These are phyloP conservation scores for Syngnathus typhle DNA, from an alignment of 2,113 vertebrate genomes.

Conservation along the genomic window DNA sequence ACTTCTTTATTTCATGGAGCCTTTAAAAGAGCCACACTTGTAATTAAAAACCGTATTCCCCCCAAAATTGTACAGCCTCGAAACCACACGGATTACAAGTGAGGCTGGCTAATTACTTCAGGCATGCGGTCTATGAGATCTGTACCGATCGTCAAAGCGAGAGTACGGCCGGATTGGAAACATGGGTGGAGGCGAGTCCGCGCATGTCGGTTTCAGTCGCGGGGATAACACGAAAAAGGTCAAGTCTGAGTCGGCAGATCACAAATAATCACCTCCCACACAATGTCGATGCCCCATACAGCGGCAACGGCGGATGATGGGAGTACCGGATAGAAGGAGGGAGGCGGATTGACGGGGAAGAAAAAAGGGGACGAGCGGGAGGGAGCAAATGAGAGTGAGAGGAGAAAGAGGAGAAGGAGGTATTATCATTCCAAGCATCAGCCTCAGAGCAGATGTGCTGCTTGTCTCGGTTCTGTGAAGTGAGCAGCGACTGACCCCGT, in stretches of 20 bases:
- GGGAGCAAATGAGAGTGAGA: slow-evolving; percentile 34
- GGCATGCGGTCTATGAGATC: slow-evolving; percentile 22
- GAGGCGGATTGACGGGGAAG: slow-evolving; percentile 13
- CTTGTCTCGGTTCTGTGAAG: slow-evolving; percentile 71
- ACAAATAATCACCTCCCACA: slow-evolving; percentile 72
- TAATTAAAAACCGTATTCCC: slow-evolving; percentile 27
- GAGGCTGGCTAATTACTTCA: slow-evolving; percentile 31
- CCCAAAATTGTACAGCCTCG: slow-evolving; percentile 6
- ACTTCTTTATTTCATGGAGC: slow-evolving; percentile 30
- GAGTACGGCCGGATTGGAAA: slow-evolving; percentile 16
- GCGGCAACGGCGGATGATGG: slow-evolving; percentile 68
- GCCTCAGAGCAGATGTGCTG: slow-evolving; percentile 75
- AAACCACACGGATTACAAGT: slow-evolving; percentile 22
- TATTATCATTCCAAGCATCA: slow-evolving; percentile 77
- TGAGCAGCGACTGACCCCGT: slow-evolving; percentile 75
- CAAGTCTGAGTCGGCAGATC: slow-evolving; percentile 72
- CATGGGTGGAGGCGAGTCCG: slow-evolving; percentile 32
- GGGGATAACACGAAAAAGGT: slow-evolving; percentile 69
- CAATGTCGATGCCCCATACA: slow-evolving; percentile 42
- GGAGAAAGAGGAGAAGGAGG: slow-evolving; percentile 39
- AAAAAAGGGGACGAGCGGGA: slow-evolving; percentile 18
- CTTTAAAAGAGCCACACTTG: slow-evolving; percentile 25
- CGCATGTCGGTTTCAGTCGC: slow-evolving; percentile 52
- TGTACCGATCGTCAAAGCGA: slow-evolving; percentile 38
- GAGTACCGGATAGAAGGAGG: slow-evolving; percentile 50